Evolutionary conservation across 2,888 invertebrate genomes (phyloP).

Genomic region (Halocaridina rubra): DNA sequence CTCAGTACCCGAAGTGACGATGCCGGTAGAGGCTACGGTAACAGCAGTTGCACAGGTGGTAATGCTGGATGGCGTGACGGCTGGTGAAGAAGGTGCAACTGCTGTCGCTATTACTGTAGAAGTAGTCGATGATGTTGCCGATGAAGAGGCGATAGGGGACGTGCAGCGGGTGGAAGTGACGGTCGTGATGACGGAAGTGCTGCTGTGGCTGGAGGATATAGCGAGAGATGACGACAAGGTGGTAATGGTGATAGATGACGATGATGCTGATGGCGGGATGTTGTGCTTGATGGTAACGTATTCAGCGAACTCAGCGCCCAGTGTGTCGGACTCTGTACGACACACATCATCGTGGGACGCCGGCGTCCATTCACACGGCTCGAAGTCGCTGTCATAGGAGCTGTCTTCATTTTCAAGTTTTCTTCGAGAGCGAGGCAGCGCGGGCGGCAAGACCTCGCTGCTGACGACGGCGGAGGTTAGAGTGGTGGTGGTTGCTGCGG

Average conservation of each 20-base stretch:
- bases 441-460: not conserved
- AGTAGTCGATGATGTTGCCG: not conserved
- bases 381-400: slow-evolving; percentile 83
- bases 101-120: not conserved
- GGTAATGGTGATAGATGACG: not conserved
- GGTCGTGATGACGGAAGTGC: not conserved
- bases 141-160: not conserved
- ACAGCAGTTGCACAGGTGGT: not conserved
- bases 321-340: slow-evolving; percentile 84
- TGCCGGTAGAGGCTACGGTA: not conserved
- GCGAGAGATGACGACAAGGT: not conserved
- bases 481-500: not conserved
- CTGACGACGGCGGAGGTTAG: not conserved
- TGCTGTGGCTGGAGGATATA: not conserved
- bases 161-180: not conserved
- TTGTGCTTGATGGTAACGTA: slow-evolving; percentile 27
- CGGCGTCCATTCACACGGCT: slow-evolving; percentile 70
- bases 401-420: slow-evolving; percentile 77
- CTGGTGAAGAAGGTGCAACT: not conserved
- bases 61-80: not conserved
- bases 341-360: slow-evolving; percentile 79
- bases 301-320: slow-evolving; percentile 82
- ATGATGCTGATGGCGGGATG: not conserved
- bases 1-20: not conserved
- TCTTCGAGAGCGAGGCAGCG: slow-evolving; percentile 21